Conservation (phyloP, 2,888 invertebrate species). For the Xestoiulus laeticollis region DNA sequence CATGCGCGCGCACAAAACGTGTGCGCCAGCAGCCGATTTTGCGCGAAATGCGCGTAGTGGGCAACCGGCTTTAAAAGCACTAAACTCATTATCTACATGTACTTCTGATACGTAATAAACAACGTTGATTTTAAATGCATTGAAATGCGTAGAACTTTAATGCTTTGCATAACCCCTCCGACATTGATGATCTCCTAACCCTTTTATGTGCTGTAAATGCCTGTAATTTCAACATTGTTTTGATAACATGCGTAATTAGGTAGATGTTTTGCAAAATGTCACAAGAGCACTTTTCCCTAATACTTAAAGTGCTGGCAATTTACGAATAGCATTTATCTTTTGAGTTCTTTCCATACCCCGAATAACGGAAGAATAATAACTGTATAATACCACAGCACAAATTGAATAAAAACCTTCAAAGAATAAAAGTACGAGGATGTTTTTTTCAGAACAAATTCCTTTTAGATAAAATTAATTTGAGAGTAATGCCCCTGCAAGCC, state of each 20-base stretch:
- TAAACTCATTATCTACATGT: not conserved
- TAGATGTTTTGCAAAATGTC: not conserved
- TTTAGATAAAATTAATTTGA: not conserved
- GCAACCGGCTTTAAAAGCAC: too few species aligned
- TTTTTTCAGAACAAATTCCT: not conserved
- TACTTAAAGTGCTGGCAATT: constrained; percentile 7
- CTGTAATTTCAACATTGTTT: not conserved
- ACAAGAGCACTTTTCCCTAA: not conserved
- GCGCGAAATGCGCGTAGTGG: too few species aligned
- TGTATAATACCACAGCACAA: not conserved
- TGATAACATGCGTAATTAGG: not conserved
- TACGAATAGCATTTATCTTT: not conserved
- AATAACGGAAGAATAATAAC: not conserved
- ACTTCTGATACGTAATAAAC: not conserved
- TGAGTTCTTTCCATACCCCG: not conserved
- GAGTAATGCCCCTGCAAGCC: not conserved
- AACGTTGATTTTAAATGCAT: not conserved
- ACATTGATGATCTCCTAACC: not conserved
- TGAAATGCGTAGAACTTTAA: not conserved
- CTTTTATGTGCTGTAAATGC: not conserved
- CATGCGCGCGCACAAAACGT: too few species aligned
- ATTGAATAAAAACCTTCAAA: not conserved
- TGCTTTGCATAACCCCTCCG: not conserved
- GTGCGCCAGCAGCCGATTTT: too few species aligned
- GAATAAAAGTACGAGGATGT: not conserved